Percentiles rank a stretch among this genome's conserved stretches.
Evolutionary conservation across 2,888 invertebrate species (phyloP).

Genomic region (Bellardia bayeri): DNA sequence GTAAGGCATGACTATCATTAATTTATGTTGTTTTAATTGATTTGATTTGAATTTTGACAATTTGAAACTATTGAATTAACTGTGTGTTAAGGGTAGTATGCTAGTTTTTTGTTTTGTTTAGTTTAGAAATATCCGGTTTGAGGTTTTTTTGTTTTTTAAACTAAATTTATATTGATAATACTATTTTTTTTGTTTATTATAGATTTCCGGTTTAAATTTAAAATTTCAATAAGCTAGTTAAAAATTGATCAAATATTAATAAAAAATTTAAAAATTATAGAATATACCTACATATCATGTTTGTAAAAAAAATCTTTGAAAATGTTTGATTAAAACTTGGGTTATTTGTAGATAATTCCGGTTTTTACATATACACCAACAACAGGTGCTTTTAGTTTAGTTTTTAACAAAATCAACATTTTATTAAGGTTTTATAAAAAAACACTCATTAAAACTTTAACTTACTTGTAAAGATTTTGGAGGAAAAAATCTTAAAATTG

Average conservation of each 20-base stretch:
- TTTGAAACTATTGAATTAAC: background rate
- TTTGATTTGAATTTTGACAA: background rate
- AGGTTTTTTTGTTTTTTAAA: background rate
- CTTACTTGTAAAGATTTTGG: conserved; percentile 56
- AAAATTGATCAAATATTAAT: background rate
- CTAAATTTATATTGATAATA: background rate
- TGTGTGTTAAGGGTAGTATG: background rate
- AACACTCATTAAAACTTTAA: background rate
- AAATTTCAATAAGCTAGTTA: background rate
- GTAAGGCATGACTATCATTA: background rate
- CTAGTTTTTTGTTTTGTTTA: background rate
- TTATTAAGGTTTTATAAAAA: conserved; percentile 16
- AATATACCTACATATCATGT: background rate
- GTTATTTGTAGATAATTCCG: background rate
- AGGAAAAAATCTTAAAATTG: conserved; percentile 19
- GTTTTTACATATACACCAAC: background rate
- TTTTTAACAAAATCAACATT: conserved; percentile 60
- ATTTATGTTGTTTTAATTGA: background rate
- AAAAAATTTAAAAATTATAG: background rate
- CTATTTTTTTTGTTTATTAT: background rate
- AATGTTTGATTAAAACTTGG: background rate
- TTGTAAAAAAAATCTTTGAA: background rate
- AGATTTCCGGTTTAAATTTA: background rate
- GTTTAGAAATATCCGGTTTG: conserved; percentile 19
- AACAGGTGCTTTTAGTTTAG: conserved; percentile 1